Conservation (phyloP, 2,113 vertebrate species). For the Corvus hawaiiensis region DNA sequence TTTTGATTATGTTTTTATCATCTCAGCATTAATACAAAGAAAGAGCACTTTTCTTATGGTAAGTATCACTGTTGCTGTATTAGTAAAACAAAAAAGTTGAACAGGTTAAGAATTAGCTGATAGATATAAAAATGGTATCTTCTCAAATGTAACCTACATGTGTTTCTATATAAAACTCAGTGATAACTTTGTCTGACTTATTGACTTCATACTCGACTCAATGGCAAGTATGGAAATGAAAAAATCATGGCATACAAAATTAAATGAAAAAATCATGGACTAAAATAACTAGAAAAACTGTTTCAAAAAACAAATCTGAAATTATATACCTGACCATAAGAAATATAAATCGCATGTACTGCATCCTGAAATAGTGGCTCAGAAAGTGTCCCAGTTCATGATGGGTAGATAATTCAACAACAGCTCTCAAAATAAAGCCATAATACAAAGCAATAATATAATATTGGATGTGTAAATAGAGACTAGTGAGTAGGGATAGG, state of each 20-base stretch:
- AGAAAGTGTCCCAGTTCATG: not conserved
- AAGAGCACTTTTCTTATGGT: not conserved
- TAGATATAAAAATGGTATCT: not conserved
- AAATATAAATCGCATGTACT: not conserved
- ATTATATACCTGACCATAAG: not conserved
- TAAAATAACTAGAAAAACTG: not conserved
- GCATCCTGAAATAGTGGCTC: not conserved
- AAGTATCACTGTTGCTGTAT: not conserved
- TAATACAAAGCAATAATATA: not conserved
- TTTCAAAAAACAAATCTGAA: not conserved
- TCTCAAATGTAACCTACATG: not conserved
- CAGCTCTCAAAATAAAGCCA: not conserved
- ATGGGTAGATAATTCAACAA: not conserved
- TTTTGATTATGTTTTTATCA: not conserved
- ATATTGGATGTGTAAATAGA: not conserved
- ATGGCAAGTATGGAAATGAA: not conserved
- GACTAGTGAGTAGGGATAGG: not conserved
- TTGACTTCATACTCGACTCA: not conserved
- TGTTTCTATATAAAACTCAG: not conserved
- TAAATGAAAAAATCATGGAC: not conserved
- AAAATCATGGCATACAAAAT: not conserved
- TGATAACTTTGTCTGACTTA: not conserved
- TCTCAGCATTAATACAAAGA: not conserved
- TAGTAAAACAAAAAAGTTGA: not conserved
- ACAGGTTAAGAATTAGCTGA: not conserved